Conservation (phyloP, 2,113 vertebrate species). For the Noturus placidus region DNA sequence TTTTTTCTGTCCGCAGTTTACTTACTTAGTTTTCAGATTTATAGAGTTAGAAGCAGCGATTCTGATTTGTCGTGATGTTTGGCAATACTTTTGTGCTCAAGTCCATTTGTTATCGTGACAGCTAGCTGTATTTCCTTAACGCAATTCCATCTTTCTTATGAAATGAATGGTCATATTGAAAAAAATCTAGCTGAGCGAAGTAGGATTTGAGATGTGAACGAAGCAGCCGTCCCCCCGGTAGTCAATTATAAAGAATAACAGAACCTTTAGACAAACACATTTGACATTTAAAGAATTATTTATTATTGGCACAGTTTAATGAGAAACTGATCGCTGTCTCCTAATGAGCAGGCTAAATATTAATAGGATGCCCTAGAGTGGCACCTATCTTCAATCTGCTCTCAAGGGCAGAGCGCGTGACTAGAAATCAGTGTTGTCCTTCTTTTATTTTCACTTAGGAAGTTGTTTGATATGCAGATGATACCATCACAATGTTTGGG, state of each 20-base stretch:
- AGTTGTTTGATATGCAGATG: constrained; percentile 32
- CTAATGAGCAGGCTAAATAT: constrained; percentile 13
- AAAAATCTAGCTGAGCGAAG: not conserved
- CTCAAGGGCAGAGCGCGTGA: not conserved
- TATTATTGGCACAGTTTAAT: not conserved
- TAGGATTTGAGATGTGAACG: not conserved
- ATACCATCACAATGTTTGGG: not conserved
- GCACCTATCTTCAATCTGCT: not conserved
- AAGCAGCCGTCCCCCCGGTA: not conserved
- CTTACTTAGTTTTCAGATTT: not conserved
- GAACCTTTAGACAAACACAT: not conserved
- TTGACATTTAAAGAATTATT: not conserved
- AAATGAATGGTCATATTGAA: not conserved
- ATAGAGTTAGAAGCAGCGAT: not conserved
- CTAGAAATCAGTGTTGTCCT: constrained; percentile 11
- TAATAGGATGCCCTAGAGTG: constrained; percentile 14
- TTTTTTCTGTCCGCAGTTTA: not conserved
- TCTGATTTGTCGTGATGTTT: not conserved
- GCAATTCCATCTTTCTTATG: not conserved
- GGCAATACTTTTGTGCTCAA: not conserved
- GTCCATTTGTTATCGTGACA: not conserved
- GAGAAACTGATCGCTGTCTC: not conserved
- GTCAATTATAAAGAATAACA: not conserved
- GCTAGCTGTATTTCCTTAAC: not conserved
- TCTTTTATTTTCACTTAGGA: constrained; percentile 12